Percentiles rank a stretch among this genome's conserved stretches.
Evolutionary conservation across 2,888 invertebrate genomes (phyloP).

Genomic region (Amiota mariae): DNA sequence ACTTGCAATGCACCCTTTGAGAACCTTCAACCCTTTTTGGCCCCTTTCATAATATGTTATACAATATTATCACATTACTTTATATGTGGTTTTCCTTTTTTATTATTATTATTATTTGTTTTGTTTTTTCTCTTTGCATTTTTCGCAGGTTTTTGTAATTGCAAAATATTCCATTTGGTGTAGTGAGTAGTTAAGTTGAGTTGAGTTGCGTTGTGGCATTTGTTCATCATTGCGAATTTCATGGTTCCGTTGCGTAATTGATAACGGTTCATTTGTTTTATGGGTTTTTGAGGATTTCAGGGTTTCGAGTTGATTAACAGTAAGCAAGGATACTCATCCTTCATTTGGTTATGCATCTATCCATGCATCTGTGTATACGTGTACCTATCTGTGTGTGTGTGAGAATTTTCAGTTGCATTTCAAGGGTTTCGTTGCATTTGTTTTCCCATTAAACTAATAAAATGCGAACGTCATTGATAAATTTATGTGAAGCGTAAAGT

Average conservation of each 20-base stretch:
- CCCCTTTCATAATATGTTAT: not conserved
- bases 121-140: not conserved
- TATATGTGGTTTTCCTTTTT: conserved; percentile 2
- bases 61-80: conserved; percentile 18
- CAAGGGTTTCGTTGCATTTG: conserved; percentile 16
- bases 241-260: conserved; percentile 61
- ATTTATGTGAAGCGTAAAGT: conserved; percentile 56
- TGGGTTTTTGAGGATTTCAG: conserved; percentile 48
- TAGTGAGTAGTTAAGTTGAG: not conserved
- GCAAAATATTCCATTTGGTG: not conserved
- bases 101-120: conserved; percentile 3
- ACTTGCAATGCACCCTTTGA: conserved; percentile 4
- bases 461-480: conserved; percentile 50
- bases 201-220: conserved; percentile 28
- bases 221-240: conserved; percentile 46
- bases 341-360: conserved; percentile 28
- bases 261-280: conserved; percentile 62
- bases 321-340: conserved; percentile 35
- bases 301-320: conserved; percentile 60
- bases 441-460: conserved; percentile 32
- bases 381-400: not conserved
- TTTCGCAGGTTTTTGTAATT: not conserved
- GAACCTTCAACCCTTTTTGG: not conserved
- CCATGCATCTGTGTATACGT: not conserved
- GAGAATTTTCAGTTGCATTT: not conserved